Evolutionary conservation across 2,888 invertebrate genomes (phyloP).

Genomic region (Acronicta aceris): DNA sequence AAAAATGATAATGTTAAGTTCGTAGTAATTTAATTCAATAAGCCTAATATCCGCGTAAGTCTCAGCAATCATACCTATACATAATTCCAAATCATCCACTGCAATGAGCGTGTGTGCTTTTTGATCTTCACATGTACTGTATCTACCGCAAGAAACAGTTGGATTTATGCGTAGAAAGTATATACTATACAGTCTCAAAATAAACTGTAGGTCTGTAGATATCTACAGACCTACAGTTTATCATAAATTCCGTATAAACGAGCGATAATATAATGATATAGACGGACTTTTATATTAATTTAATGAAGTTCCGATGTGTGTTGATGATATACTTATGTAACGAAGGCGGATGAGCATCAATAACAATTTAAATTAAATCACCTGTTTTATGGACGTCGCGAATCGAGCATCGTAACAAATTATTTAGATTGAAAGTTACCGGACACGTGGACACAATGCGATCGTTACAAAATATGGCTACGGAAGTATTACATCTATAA

Average conservation of each 20-base stretch:
- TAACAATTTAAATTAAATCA: conserved; percentile 69
- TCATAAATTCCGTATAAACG: conserved; percentile 45
- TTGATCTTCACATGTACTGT: neutral
- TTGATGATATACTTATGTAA: conserved; percentile 47
- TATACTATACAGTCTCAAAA: no score
- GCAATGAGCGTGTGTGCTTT: conserved; percentile 3
- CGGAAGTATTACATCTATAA: conserved; percentile 5
- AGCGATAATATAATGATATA: conserved; percentile 40
- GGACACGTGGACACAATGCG: conserved; percentile 5
- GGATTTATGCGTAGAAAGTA: conserved; percentile 13
- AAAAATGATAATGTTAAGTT: no score
- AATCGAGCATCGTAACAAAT: conserved; percentile 64
- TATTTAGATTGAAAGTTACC: conserved; percentile 56
- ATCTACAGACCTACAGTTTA: no score
- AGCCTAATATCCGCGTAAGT: no score
- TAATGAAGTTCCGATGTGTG: conserved; percentile 48
- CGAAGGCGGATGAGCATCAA: conserved; percentile 53
- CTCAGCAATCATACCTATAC: no score
- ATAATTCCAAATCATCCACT: no score
- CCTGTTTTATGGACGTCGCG: conserved; percentile 56
- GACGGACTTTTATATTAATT: conserved; percentile 48
- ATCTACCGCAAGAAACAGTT: conserved; percentile 3
- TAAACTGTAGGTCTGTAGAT: no score
- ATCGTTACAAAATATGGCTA: conserved; percentile 14
- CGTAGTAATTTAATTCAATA: no score